Conservation (phyloP, 2,797 vertebrate genomes). For the Gobio occitaniae region DNA sequence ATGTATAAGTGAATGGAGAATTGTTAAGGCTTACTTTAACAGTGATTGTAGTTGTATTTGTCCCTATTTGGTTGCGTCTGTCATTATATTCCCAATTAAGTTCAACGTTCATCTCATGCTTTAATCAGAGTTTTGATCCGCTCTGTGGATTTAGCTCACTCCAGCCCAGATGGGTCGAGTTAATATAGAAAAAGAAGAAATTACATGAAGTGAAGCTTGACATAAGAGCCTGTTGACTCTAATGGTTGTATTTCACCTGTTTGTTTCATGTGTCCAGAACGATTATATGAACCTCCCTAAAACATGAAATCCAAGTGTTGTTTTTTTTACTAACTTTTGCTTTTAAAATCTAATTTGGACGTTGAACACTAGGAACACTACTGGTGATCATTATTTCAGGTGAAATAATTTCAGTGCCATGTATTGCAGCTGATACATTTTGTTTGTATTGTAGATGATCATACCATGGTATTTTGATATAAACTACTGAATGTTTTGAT, state of each 20-base stretch:
- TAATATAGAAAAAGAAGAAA: constrained; percentile 26
- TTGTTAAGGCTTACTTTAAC: not conserved
- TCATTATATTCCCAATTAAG: constrained; percentile 5
- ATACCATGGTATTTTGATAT: not conserved
- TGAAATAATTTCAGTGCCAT: not conserved
- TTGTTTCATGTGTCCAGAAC: constrained; percentile 24
- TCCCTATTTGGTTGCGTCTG: constrained; percentile 16
- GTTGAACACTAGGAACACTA: not conserved
- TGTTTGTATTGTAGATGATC: not conserved
- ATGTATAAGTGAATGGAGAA: not conserved
- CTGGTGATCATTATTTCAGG: not conserved
- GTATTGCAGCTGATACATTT: not conserved
- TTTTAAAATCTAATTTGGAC: not conserved
- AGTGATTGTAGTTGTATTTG: constrained; percentile 14
- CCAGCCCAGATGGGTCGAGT: constrained; percentile 34
- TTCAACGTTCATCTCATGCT: constrained; percentile 11
- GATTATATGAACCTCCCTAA: not conserved
- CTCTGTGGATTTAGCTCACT: constrained; percentile 1
- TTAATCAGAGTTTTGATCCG: constrained; percentile 1
- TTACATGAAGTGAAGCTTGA: constrained; percentile 28
- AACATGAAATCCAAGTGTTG: not conserved
- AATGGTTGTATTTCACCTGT: constrained; percentile 6
- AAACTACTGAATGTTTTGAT: not conserved
- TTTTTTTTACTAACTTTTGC: not conserved
- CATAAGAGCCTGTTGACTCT: constrained; percentile 26